Percentiles rank a stretch among this genome's conserved stretches.
Evolutionary conservation across 2,888 invertebrate genomes (phyloP).

Genomic region (Heteromurus nitidus): DNA sequence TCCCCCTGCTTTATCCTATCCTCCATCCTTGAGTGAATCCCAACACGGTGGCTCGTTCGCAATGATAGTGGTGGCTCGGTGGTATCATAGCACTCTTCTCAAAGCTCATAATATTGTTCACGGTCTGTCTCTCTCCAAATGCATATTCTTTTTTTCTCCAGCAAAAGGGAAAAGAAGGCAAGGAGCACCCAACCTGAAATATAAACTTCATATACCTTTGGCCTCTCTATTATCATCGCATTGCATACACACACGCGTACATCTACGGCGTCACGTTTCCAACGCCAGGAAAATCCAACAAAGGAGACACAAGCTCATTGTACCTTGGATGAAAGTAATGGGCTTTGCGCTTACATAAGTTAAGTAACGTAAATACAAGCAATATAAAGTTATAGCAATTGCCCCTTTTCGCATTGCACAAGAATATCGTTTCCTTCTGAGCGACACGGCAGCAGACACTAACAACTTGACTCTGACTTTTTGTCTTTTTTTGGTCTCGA

Average conservation of each 20-base stretch:
- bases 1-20: slow-evolving; percentile 38
- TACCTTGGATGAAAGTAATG: slow-evolving; percentile 57
- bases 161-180: not conserved
- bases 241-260: no score
- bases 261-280: no score
- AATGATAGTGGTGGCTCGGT: no score
- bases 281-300: no score
- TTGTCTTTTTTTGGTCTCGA: not conserved
- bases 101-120: slow-evolving; percentile 5
- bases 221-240: slow-evolving; percentile 1
- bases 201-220: slow-evolving; percentile 15
- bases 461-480: not conserved
- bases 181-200: slow-evolving; percentile 44
- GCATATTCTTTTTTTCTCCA: not conserved
- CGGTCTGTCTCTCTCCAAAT: slow-evolving; percentile 22
- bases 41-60: no score
- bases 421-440: no score
- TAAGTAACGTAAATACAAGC: slow-evolving; percentile 7
- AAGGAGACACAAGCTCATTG: slow-evolving; percentile 7
- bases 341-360: no score
- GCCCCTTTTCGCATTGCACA: slow-evolving; percentile 16
- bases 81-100: no score
- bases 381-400: slow-evolving; percentile 24
- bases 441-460: no score
- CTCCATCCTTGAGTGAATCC: slow-evolving; percentile 16